phyloP scores from a whole-genome alignment of 1,140 invertebrate genomes.

The Ceratina calcarata region DNA sequence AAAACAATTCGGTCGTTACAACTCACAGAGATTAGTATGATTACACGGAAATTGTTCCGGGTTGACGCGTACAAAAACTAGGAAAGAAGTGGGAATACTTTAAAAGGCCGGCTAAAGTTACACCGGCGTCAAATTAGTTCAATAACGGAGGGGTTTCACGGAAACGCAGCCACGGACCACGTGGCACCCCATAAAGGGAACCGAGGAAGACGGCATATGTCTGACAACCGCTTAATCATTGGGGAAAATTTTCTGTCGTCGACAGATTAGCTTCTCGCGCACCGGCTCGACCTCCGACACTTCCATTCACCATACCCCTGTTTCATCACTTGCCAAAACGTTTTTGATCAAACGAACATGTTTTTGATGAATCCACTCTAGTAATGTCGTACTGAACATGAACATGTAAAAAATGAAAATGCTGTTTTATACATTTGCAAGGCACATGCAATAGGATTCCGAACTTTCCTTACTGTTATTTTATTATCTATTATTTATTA shows the following conservation, averaged over 20 bases:
- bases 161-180: conserved; percentile 58
- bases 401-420: no score
- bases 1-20: no score
- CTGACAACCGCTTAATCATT: conserved; percentile 70
- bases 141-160: conserved; percentile 54
- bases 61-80: not conserved
- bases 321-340: not conserved
- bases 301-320: not conserved
- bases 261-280: conserved; percentile 59
- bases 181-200: conserved; percentile 58
- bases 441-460: no score
- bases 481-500: no score
- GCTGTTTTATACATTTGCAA: no score
- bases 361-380: no score
- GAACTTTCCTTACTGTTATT: no score
- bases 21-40: no score
- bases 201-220: conserved; percentile 72
- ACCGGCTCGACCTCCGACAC: conserved; percentile 30
- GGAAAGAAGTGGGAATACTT: not conserved
- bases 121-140: conserved; percentile 65
- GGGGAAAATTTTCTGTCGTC: conserved; percentile 69
- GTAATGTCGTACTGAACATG: no score
- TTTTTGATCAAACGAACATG: no score
- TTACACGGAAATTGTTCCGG: conserved; percentile 36
- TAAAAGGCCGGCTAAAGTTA: conserved; percentile 54